Conservation (phyloP, 2,113 vertebrate species). For the Scomber colias region DNA sequence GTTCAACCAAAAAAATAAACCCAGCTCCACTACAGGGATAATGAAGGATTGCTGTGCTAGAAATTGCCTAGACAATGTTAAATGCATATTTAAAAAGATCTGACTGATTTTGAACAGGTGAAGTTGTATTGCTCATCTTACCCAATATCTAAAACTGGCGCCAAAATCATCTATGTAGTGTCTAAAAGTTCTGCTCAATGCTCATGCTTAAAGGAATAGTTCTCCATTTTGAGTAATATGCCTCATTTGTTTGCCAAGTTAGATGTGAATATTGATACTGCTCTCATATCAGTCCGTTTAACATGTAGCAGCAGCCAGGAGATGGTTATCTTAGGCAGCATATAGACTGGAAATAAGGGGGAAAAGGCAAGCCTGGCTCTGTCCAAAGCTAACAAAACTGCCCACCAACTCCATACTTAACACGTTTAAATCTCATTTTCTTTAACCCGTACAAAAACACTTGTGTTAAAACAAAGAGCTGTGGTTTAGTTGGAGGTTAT, state of each 20-base stretch:
- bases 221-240: background rate
- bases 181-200: background rate
- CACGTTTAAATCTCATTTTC: no score
- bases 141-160: background rate
- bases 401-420: no score
- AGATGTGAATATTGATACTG: background rate
- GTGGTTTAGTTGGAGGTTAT: no score
- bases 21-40: background rate
- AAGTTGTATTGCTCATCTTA: background rate
- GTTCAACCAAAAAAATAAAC: conserved; percentile 2
- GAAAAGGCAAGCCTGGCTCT: background rate
- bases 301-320: background rate
- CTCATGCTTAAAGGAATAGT: background rate
- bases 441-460: no score
- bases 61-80: background rate
- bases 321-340: background rate
- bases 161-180: background rate
- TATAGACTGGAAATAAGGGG: background rate
- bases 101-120: background rate
- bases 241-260: no score
- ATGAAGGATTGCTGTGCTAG: background rate
- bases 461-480: no score
- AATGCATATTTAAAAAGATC: background rate
- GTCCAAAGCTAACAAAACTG: background rate
- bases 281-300: background rate